Evolutionary conservation across 2,113 vertebrate genomes (phyloP).

Genomic region (Pleuronectes platessa): DNA sequence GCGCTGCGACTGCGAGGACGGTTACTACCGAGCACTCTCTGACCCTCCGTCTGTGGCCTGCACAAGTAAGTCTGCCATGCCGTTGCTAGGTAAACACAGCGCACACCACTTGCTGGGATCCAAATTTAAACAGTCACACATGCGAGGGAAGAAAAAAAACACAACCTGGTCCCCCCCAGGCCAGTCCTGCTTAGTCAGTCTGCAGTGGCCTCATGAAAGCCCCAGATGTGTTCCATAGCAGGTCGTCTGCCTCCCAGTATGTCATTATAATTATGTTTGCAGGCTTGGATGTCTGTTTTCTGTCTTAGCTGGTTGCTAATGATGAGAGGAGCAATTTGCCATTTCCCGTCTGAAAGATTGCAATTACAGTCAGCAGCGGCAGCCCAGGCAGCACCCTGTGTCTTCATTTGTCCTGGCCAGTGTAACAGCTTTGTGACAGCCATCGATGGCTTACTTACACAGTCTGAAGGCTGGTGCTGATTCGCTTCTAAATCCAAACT

Average conservation of each 20-base stretch:
- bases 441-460: conserved; percentile 74
- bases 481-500: conserved; percentile 54
- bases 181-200: conserved; percentile 33
- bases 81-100: conserved; percentile 47
- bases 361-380: conserved; percentile 71
- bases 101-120: neutral
- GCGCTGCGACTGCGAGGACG: conserved; percentile 96
- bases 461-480: conserved; percentile 50
- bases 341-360: conserved; percentile 79
- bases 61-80: conserved; percentile 89
- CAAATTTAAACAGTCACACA: conserved; percentile 51
- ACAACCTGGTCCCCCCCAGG: neutral
- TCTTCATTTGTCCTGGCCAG: conserved; percentile 72
- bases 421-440: conserved; percentile 60
- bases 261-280: conserved; percentile 70
- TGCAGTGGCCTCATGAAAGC: conserved; percentile 51
- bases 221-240: conserved; percentile 61
- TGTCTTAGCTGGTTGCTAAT: conserved; percentile 75
- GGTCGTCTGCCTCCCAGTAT: conserved; percentile 39
- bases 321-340: conserved; percentile 80
- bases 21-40: conserved; percentile 92
- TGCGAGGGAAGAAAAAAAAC: neutral
- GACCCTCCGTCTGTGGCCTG: conserved; percentile 94
- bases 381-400: conserved; percentile 52
- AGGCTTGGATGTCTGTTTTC: conserved; percentile 64